These are phyloP conservation scores for Heliocidaris tuberculata DNA, from an alignment of 35 echinoderm and acorn worm genomes.

Conservation along the genomic window DNA sequence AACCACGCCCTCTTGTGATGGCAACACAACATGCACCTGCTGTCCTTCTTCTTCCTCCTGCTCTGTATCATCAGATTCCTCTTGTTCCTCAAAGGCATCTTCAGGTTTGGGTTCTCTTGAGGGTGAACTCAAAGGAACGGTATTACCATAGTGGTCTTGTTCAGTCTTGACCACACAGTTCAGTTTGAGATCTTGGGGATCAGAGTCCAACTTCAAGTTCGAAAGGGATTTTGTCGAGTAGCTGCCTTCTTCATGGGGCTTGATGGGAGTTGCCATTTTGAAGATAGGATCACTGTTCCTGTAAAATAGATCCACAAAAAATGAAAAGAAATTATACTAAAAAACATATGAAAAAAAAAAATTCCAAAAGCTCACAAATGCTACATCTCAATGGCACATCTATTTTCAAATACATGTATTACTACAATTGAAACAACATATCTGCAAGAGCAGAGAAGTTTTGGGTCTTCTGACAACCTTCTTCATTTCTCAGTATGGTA, in stretches of 20 bases:
- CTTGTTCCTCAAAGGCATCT: background rate
- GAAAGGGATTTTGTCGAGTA: slow-evolving; percentile 71
- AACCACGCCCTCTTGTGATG: background rate
- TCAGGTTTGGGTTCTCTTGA: background rate
- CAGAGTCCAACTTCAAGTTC: background rate
- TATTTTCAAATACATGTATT: too few relatives aligned
- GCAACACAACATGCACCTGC: background rate
- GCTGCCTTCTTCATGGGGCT: slow-evolving; percentile 64
- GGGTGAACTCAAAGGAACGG: background rate
- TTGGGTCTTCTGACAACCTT: too few relatives aligned
- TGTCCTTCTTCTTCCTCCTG: background rate
- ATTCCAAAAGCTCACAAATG: too few relatives aligned
- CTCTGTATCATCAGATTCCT: background rate
- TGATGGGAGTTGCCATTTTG: slow-evolving; percentile 62
- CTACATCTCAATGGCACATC: too few relatives aligned
- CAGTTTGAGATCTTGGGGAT: background rate
- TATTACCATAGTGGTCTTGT: background rate
- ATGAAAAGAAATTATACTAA: background rate
- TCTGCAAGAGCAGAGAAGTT: too few relatives aligned
- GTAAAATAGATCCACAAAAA: background rate
- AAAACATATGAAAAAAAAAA: too few relatives aligned
- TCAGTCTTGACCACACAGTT: background rate
- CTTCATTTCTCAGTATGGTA: too few relatives aligned
- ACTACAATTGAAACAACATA: too few relatives aligned
- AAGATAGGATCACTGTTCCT: slow-evolving; percentile 87